Evolutionary conservation across 2,113 vertebrate species (phyloP), one percentile per base, ranked within the genome.

Genomic region (Sigmodon hispidus): DNA sequence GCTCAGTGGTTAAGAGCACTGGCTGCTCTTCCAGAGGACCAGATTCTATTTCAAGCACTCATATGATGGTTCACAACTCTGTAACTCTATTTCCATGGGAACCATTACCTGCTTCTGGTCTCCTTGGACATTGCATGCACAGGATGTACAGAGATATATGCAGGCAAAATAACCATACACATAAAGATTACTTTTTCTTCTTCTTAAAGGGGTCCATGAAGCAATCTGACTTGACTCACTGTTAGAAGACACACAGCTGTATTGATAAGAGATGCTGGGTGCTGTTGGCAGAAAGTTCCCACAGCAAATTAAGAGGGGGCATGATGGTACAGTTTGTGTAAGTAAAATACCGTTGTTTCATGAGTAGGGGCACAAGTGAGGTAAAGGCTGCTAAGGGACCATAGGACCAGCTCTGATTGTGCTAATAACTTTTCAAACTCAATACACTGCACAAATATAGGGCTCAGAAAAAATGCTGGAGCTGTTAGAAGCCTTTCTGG

Each of bases 371-470:
- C 67, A 45, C 34, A 1, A 2, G 10, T 0, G 21, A 34, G 90
- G 84, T 1, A 9, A 69, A 50, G 72, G 21, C 36, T 0, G 2
- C 22, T 0, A 15, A 77, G 26, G 36, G 75, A 3, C 34, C 75
- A 22, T 0, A 3, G 7, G 67, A 2, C 65, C 63, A 16, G 75
- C 29, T 83, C 3, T n/a, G 73, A 26, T 10, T 4, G 29, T 65
- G 48, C 34, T 17, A 1, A 36, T 0, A 7, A 24, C 1, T 34
- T 36, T 40, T 15, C 17, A 22, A 21, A 55, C 31, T 40, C 29
- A 4, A 3, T 1, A 21, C 4, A 0, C 43, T 8, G 45, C 4
- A 17, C 31, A 84, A 3, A 69, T 2, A 5, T 0, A 5, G 3
- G 1, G 72, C 63, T 87, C 17, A 52, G 80, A 63, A 69, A 88